phyloP scores from a whole-genome alignment of 2,797 vertebrate species.

The Neostethus bicornis region DNA sequence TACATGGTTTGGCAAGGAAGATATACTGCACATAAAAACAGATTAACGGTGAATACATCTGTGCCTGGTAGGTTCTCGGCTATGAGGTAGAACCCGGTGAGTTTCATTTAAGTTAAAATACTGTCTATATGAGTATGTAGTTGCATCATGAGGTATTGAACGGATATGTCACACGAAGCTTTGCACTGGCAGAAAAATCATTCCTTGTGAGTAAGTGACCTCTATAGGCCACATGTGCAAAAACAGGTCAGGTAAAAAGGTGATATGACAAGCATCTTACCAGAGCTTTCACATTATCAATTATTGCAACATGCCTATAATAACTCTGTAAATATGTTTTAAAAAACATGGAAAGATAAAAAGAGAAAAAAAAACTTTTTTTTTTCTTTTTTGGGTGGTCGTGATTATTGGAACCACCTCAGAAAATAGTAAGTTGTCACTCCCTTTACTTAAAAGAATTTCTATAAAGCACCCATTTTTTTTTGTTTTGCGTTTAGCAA shows the following conservation, averaged over 20 bases:
- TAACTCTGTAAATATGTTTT: constrained; percentile 86
- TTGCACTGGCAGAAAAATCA: constrained; percentile 84
- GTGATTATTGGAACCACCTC: constrained; percentile 81
- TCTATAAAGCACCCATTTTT: constrained; percentile 75
- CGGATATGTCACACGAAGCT: constrained; percentile 83
- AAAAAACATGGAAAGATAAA: constrained; percentile 83
- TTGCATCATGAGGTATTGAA: constrained; percentile 86
- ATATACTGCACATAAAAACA: constrained; percentile 65
- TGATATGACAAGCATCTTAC: constrained; percentile 87
- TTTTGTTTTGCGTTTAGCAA: constrained; percentile 63
- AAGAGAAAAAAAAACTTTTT: constrained; percentile 80
- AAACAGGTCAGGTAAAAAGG: constrained; percentile 86
- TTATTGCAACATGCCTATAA: constrained; percentile 90
- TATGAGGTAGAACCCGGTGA: constrained; percentile 87
- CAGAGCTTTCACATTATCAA: constrained; percentile 88
- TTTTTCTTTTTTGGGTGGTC: constrained; percentile 66
- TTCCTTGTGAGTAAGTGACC: constrained; percentile 84
- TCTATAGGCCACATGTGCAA: constrained; percentile 82
- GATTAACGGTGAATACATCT: constrained; percentile 69
- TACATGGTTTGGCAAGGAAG: constrained; percentile 75
- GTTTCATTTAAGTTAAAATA: constrained; percentile 80
- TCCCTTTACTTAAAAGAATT: constrained; percentile 82
- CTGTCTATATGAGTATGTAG: constrained; percentile 83
- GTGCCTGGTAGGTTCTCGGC: constrained; percentile 83
- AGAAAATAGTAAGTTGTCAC: constrained; percentile 77